Conservation (phyloP, 2,797 vertebrate species). For the Pygocentrus nattereri region DNA sequence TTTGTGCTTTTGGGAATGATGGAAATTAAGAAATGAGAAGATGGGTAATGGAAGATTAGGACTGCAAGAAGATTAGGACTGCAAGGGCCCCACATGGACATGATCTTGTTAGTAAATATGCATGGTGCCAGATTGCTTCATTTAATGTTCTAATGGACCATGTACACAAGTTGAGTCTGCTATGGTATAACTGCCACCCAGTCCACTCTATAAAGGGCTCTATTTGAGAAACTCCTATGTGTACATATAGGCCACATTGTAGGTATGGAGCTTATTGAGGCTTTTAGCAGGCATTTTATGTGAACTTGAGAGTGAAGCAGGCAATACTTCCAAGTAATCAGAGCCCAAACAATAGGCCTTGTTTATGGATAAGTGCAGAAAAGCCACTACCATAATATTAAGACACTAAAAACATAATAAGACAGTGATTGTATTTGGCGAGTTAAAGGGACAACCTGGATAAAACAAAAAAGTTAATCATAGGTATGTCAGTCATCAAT, state of each 20-base stretch:
- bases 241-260: neutral
- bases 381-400: too few species aligned
- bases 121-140: slow-evolving; percentile 26
- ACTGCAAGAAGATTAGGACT: slow-evolving; percentile 51
- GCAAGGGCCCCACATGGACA: slow-evolving; percentile 25
- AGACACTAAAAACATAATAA: too few species aligned
- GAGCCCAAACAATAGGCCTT: neutral
- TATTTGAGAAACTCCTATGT: neutral
- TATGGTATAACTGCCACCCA: slow-evolving; percentile 55
- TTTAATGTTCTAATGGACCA: slow-evolving; percentile 39
- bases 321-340: neutral
- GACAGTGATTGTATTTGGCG: neutral
- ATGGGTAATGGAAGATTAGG: slow-evolving; percentile 60
- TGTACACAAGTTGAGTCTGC: slow-evolving; percentile 19
- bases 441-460: too few species aligned
- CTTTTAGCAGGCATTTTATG: neutral
- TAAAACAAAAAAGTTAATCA: neutral
- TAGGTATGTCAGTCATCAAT: neutral
- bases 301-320: neutral
- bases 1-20: slow-evolving; percentile 57
- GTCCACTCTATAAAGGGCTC: neutral
- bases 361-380: neutral
- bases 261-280: neutral
- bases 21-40: slow-evolving; percentile 51
- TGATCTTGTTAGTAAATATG: slow-evolving; percentile 40